phyloP scores from a whole-genome alignment of 2,888 invertebrate species.

The Branchellion lobata region DNA sequence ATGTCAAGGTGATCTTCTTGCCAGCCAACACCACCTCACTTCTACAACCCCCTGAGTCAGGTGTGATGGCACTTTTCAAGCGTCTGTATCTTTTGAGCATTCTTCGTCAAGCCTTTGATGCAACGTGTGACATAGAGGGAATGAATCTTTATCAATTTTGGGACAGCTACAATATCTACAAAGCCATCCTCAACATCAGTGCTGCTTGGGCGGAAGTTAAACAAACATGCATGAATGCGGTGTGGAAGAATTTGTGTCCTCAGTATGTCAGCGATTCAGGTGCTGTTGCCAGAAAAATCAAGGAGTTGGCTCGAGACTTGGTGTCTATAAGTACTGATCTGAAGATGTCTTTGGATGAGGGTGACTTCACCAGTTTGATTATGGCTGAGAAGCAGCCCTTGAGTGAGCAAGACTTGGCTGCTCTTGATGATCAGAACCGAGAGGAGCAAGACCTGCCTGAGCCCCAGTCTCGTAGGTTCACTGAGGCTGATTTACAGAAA shows the following conservation, averaged over 20 bases:
- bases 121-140: neutral
- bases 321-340: neutral
- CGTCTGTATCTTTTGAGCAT: neutral
- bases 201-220: neutral
- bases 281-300: neutral
- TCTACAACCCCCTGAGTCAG: neutral
- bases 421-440: no score
- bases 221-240: neutral
- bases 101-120: neutral
- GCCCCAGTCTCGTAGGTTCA: neutral
- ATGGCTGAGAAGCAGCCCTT: neutral
- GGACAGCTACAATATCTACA: neutral
- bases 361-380: neutral
- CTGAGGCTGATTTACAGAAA: neutral
- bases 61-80: slow-evolving; percentile 11
- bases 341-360: neutral
- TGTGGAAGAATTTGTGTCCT: slow-evolving; percentile 7
- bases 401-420: neutral
- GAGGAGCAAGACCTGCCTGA: neutral
- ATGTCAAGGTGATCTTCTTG: neutral
- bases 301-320: neutral
- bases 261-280: neutral
- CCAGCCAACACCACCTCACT: slow-evolving; percentile 15
- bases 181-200: slow-evolving; percentile 1
- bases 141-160: neutral